Evolutionary conservation across 2,888 invertebrate species (phyloP), one percentile per base, ranked within the genome.

Genomic region (Oxyscelio sp.): DNA sequence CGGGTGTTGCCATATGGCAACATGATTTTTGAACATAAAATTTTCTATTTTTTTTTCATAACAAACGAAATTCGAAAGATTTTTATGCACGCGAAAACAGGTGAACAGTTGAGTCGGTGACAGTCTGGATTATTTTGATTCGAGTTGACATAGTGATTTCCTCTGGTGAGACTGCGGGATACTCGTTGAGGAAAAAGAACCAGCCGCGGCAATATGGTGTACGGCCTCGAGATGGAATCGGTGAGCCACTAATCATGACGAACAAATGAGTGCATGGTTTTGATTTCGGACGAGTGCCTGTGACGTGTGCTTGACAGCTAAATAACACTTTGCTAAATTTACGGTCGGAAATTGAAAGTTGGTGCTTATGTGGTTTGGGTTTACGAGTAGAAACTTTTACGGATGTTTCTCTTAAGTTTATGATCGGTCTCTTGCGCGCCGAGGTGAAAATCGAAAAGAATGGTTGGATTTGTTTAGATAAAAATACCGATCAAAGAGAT

Each of bases 141-240:
- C n/a, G n/a, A n/a, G 19, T 70, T 81, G 21, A 66, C 27, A 19
- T 73, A 13, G 48, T 50, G 70, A 66, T 27, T 50, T 52, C 38
- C 15, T 24, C 43, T 68, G 56, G 73, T 66, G 73, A 22, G 50
- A 21, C 61, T 9, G 40, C 21, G 27, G 80, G 52, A 65, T 71
- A 71, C 48, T 21, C 63, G 17, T 24, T 43, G 56, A 45, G 21
- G 45, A 71, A 54, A 73, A 24, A 52, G 27, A 48, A 68, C 86
- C 66, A 45, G 61, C 61, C 56, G 50, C 21, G 45, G 77, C 79
- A 82, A 78, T 82, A 93, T 93, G 93, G 92, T 93, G 66, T 92
- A 93, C 87, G 90, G 88, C 84, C 90, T 93, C 89, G 93, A 93
- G 50, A 93, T 93, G 90, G 92, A 93, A 85, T 90, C 93, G 90